Evolutionary conservation across 2,888 invertebrate genomes (phyloP).

Genomic region (Ariolimax columbianus): DNA sequence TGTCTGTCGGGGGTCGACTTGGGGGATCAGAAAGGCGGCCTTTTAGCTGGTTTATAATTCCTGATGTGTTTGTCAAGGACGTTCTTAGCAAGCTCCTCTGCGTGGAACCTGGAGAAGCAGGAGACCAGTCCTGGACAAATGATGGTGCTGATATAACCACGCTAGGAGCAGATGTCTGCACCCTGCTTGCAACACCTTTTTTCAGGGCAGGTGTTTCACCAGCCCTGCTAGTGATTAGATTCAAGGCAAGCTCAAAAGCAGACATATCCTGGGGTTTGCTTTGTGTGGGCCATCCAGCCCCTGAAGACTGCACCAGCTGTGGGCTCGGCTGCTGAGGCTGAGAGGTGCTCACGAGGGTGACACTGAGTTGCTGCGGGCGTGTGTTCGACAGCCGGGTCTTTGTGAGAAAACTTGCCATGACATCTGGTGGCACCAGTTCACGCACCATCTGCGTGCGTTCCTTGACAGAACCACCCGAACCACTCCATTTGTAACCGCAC

Average conservation of each 20-base stretch:
- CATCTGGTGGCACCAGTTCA: slow-evolving; percentile 45
- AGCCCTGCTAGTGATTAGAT: slow-evolving; percentile 32
- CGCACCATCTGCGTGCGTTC: slow-evolving; percentile 48
- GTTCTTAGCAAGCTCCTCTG: slow-evolving; percentile 23
- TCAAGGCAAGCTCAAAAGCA: slow-evolving; percentile 23
- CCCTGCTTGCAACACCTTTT: neutral
- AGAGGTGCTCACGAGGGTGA: neutral
- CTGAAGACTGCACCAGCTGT: neutral
- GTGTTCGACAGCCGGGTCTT: neutral
- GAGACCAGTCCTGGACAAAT: neutral
- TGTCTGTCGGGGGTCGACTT: neutral
- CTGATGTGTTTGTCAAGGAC: slow-evolving; percentile 20
- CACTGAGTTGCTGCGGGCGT: neutral
- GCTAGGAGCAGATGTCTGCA: neutral
- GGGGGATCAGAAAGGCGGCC: neutral
- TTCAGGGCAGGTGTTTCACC: neutral
- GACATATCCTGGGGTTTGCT: neutral
- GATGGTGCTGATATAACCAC: neutral
- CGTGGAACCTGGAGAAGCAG: neutral
- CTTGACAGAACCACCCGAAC: slow-evolving; percentile 50
- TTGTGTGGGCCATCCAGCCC: neutral
- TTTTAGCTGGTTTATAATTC: neutral
- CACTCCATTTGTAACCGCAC: slow-evolving; percentile 53
- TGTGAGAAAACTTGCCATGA: slow-evolving; percentile 41
- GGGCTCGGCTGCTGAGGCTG: slow-evolving; percentile 9